phyloP scores from a whole-genome alignment of 2,888 invertebrate species.

The Palloptera scutellata region DNA sequence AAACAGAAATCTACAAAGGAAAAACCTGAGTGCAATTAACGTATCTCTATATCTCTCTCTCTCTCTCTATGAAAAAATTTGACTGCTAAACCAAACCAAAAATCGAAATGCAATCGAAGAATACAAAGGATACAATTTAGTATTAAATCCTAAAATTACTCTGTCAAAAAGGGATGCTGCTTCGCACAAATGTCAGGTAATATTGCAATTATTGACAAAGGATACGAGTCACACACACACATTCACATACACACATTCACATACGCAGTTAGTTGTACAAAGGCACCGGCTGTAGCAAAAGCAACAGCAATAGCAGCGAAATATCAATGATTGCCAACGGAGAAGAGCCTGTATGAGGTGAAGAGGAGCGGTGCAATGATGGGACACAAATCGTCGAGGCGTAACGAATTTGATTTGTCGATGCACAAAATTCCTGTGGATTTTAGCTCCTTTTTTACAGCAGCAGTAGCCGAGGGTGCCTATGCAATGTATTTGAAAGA shows the following conservation, averaged over 20 bases:
- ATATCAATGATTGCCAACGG: neutral
- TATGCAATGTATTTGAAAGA: too few relatives aligned
- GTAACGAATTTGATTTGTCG: conserved; percentile 38
- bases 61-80: too few relatives aligned
- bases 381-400: conserved; percentile 33
- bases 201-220: conserved; percentile 34
- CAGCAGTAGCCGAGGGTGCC: too few relatives aligned
- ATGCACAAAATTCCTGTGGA: neutral
- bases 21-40: conserved; percentile 29
- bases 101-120: conserved; percentile 21
- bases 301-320: neutral
- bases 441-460: too few relatives aligned
- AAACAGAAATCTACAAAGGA: neutral
- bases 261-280: neutral
- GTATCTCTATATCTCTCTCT: conserved; percentile 1
- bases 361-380: neutral
- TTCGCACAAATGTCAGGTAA: conserved; percentile 26
- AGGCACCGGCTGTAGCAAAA: neutral
- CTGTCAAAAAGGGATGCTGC: neutral
- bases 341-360: neutral
- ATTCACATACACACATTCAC: neutral
- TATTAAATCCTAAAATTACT: neutral
- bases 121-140: conserved; percentile 23
- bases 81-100: conserved; percentile 29
- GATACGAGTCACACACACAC: neutral